Evolutionary conservation across 2,888 invertebrate genomes (phyloP).

Genomic region (Belgica antarctica): DNA sequence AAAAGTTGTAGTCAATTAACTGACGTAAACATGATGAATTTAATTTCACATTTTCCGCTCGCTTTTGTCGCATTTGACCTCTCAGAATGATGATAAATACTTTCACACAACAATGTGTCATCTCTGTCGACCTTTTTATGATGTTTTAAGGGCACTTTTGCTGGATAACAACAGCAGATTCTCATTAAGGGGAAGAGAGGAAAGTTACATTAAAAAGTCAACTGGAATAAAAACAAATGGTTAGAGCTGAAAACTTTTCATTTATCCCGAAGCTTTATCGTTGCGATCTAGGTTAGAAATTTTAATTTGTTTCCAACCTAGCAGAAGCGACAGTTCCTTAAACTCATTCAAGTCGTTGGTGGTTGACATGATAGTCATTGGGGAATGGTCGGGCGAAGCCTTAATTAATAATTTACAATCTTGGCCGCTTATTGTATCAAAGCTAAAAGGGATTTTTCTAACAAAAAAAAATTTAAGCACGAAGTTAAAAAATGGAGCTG

Average conservation of each 20-base stretch:
- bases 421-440: too few species aligned
- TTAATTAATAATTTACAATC: too few species aligned
- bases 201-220: slow-evolving; percentile 41
- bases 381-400: too few species aligned
- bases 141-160: slow-evolving; percentile 12
- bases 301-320: background rate
- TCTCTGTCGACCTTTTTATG: background rate
- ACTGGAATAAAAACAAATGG: slow-evolving; percentile 41
- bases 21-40: slow-evolving; percentile 11
- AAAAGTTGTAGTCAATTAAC: background rate
- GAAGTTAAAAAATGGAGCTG: too few species aligned
- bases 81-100: slow-evolving; percentile 16
- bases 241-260: slow-evolving; percentile 19
- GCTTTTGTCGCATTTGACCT: too few species aligned
- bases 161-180: slow-evolving; percentile 4
- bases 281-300: background rate
- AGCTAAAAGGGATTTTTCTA: too few species aligned
- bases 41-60: slow-evolving; percentile 1
- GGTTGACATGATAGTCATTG: background rate
- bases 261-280: background rate
- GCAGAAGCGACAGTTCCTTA: background rate
- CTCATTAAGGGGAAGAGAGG: slow-evolving; percentile 12
- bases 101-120: slow-evolving; percentile 14
- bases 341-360: too few species aligned
- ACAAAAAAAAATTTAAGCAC: slow-evolving; percentile 28